Base-by-base conservation (phyloP, 1,140 invertebrate species). In the Phenacoccus solenopsis region DNA sequence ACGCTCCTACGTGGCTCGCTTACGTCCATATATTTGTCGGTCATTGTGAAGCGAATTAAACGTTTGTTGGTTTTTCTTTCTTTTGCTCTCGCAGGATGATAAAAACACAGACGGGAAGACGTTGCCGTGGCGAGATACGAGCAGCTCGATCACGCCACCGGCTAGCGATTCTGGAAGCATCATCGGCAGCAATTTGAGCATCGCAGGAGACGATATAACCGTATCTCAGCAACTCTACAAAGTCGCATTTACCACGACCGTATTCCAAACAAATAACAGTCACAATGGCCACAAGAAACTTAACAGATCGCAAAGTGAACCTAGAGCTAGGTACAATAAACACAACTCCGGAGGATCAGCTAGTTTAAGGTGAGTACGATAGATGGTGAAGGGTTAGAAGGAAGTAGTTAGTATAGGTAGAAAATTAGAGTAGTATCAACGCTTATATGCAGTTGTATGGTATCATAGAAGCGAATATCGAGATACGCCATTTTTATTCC, bases 321-420 rank as follows among this genome's bases (percentile, higher is more conserved):
- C 59, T 1, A 24, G 59, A 64, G 59, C 3, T 1, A 64, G 59
- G 20, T 64, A 64, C 22, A 64, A 64, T 27, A 64, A 64, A 64
- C 59, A 64, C 22, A 27, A 10, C 25, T 64, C 59, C 12, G 59
- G 13, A 64, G 59, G 59, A 64, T 64, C 25, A 64, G 21, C 59
- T 25, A 64, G 59, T 64, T 64, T 27, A 25, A 64, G 59, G 59
- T 64, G 25, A 64, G 59, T 24, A n/a, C n/a, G n/a, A n/a, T n/a
- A n/a, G n/a, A n/a, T n/a, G n/a, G n/a, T n/a, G n/a, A n/a, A n/a
- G n/a, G n/a, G n/a, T n/a, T n/a, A n/a, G n/a, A n/a, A n/a, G n/a
- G n/a, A n/a, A n/a, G n/a, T n/a, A n/a, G n/a, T n/a, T n/a, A n/a
- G n/a, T n/a, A n/a, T n/a, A n/a, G n/a, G n/a, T n/a, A n/a, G n/a